A percentile compares a stretch with the other conserved stretches of the same genome.
Conservation (phyloP, 2,797 vertebrate species). For the Knipowitschia caucasica region DNA sequence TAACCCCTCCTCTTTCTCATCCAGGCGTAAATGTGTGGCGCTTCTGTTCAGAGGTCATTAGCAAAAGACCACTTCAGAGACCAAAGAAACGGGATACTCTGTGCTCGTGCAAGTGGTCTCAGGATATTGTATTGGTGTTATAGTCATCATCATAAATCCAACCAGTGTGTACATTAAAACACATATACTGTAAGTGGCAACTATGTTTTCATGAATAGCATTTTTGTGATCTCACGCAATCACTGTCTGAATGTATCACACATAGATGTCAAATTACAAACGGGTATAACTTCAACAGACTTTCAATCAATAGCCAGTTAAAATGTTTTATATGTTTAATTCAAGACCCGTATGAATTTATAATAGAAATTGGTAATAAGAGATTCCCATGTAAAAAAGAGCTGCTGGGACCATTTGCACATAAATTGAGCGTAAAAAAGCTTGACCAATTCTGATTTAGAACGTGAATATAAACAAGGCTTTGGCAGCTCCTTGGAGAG, state of each 20-base stretch:
- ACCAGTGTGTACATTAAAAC: not conserved
- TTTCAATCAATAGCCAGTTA: not conserved
- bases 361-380: not conserved
- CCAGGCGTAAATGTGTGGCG: slow-evolving; percentile 56
- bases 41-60: slow-evolving; percentile 68
- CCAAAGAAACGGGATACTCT: slow-evolving; percentile 48
- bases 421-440: slow-evolving; percentile 26
- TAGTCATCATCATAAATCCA: not conserved
- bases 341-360: not conserved
- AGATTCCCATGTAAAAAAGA: not conserved
- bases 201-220: not conserved
- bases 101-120: slow-evolving; percentile 20
- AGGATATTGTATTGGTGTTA: not conserved
- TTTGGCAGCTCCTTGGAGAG: slow-evolving; percentile 24
- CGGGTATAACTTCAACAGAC: not conserved
- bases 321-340: not conserved
- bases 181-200: not conserved
- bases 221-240: not conserved
- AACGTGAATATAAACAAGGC: slow-evolving; percentile 52
- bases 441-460: slow-evolving; percentile 39
- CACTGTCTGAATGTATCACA: no score
- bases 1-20: slow-evolving; percentile 62
- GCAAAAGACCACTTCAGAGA: slow-evolving; percentile 62
- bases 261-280: not conserved
- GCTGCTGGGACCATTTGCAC: slow-evolving; percentile 3